These are phyloP conservation scores for Pangasianodon hypophthalmus DNA, from an alignment of 2,113 vertebrate genomes.

Conservation along the genomic window DNA sequence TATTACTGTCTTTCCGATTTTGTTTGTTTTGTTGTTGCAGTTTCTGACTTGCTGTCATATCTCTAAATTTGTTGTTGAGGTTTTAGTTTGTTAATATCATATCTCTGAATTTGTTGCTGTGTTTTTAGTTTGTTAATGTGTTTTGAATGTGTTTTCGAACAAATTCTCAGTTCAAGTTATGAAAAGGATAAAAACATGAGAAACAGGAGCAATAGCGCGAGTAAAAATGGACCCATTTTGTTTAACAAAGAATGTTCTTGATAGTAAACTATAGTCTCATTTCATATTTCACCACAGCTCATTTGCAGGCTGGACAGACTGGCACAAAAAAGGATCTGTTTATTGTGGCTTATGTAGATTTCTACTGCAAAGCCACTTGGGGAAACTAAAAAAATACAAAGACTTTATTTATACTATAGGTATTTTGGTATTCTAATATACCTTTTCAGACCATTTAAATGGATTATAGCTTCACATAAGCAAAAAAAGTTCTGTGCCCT, in stretches of 20 bases:
- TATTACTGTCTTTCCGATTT: background rate
- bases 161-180: background rate
- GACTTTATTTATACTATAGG: background rate
- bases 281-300: background rate
- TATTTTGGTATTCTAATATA: background rate
- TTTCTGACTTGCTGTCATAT: background rate
- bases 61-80: too few relatives aligned
- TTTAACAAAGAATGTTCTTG: background rate
- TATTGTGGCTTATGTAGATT: background rate
- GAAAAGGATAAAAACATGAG: background rate
- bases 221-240: background rate
- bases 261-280: background rate
- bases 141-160: background rate
- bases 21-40: background rate
- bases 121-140: background rate
- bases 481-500: constrained; percentile 34
- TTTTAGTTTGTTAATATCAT: background rate
- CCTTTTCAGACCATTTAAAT: constrained; percentile 31
- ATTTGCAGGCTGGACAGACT: background rate
- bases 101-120: too few relatives aligned
- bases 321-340: background rate
- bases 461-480: constrained; percentile 34
- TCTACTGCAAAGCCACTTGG: constrained; percentile 14
- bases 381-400: background rate
- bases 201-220: background rate